A percentile compares a stretch with the other conserved stretches of the same genome.
Conservation (phyloP, 2,888 invertebrate genomes). For the Meteorus colon region DNA sequence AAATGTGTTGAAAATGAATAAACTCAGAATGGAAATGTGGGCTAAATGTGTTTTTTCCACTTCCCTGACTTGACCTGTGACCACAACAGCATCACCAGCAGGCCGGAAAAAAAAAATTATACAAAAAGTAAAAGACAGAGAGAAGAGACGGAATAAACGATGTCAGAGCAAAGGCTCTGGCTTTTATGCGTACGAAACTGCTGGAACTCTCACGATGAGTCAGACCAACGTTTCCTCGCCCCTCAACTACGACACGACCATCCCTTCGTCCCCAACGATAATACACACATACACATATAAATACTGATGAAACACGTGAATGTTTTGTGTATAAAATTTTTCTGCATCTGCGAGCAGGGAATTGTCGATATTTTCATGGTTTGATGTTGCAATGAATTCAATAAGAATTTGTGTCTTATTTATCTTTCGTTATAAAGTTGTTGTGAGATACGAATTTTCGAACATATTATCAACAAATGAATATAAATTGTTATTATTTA, state of each 20-base stretch:
- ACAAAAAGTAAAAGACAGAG: not conserved
- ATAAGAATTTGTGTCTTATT: no score
- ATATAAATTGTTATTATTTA: no score
- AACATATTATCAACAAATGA: no score
- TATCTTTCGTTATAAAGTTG: no score
- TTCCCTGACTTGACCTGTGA: conserved; percentile 70
- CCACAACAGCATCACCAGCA: conserved; percentile 39
- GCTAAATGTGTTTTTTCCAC: conserved; percentile 67
- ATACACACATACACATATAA: not conserved
- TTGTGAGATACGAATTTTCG: no score
- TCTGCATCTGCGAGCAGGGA: not conserved
- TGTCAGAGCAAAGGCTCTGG: not conserved
- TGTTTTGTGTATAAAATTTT: not conserved
- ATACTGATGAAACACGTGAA: not conserved
- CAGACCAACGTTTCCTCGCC: not conserved
- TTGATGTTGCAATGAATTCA: no score
- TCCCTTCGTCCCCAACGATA: not conserved
- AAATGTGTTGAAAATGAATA: conserved; percentile 24
- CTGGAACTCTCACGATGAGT: conserved; percentile 8
- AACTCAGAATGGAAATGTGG: conserved; percentile 65
- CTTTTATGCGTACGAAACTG: not conserved
- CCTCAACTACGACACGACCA: conserved; percentile 9
- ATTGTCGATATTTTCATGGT: no score
- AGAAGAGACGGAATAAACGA: no score
- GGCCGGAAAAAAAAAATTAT: not conserved